Conservation (phyloP, 2,888 invertebrate genomes). For the Entomobrya proxima region DNA sequence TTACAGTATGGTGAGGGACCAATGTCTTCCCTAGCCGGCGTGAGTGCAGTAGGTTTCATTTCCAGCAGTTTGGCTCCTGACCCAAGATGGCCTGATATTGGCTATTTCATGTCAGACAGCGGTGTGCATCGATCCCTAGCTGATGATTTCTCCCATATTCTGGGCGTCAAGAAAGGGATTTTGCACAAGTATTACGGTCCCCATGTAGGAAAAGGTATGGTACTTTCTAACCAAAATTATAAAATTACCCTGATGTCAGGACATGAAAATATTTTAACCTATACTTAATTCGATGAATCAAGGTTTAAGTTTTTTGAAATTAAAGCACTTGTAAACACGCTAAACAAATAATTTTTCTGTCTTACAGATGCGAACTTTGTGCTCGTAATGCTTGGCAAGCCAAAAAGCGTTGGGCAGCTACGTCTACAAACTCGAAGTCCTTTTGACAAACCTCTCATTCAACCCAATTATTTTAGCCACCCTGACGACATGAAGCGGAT, state of each 20-base stretch:
- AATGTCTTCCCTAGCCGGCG: conserved; percentile 69
- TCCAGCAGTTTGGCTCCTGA: conserved; percentile 57
- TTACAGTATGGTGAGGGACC: conserved; percentile 69
- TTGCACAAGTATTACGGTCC: conserved; percentile 69
- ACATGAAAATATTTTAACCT: no score
- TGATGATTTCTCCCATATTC: conserved; percentile 64
- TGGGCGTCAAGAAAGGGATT: conserved; percentile 61
- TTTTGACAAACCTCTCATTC: conserved; percentile 64
- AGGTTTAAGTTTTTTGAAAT: no score
- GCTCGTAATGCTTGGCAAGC: conserved; percentile 63
- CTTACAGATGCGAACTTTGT: conserved; percentile 71
- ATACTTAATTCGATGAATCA: no score
- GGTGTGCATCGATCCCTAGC: conserved; percentile 66
- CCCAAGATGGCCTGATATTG: conserved; percentile 70
- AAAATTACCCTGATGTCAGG: no score
- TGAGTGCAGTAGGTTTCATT: conserved; percentile 71
- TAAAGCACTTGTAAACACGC: no score
- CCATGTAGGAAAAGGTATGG: conserved; percentile 61
- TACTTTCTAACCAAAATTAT: no score
- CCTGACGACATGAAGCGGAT: conserved; percentile 68
- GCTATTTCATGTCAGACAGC: conserved; percentile 64
- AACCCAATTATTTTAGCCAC: conserved; percentile 71
- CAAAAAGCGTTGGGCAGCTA: conserved; percentile 68
- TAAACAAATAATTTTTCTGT: no score
- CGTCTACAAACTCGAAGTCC: conserved; percentile 64